phyloP scores from a whole-genome alignment of 2,888 invertebrate genomes.

The Laspeyria flexula region DNA sequence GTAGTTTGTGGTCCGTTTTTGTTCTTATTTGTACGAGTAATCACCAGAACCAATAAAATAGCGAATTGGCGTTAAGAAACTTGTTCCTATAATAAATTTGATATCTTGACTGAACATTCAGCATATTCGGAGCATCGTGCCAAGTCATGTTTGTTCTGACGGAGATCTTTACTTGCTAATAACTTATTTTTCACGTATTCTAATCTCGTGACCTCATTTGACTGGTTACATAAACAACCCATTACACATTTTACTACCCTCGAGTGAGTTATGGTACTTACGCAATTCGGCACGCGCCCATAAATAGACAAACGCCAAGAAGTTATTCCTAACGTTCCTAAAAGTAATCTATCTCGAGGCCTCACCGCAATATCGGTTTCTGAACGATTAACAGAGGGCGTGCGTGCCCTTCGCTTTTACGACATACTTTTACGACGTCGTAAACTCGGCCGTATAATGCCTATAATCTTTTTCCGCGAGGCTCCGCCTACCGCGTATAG shows the following conservation, averaged over 20 bases:
- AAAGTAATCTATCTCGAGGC: slow-evolving; percentile 83
- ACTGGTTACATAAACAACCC: slow-evolving; percentile 51
- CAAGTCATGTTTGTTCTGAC: slow-evolving; percentile 30
- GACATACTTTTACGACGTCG: slow-evolving; percentile 84
- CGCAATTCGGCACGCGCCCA: slow-evolving; percentile 66
- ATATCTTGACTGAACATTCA: slow-evolving; percentile 15
- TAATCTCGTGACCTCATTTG: slow-evolving; percentile 43
- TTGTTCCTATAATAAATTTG: slow-evolving; percentile 11
- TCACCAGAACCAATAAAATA: slow-evolving; percentile 23
- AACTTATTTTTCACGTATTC: slow-evolving; percentile 46
- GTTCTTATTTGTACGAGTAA: slow-evolving; percentile 35
- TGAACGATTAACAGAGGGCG: slow-evolving; percentile 86
- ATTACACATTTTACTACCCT: slow-evolving; percentile 51
- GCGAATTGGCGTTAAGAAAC: slow-evolving; percentile 16
- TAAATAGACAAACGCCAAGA: slow-evolving; percentile 81
- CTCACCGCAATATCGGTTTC: slow-evolving; percentile 85
- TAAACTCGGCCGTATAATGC: slow-evolving; percentile 81
- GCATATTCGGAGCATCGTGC: slow-evolving; percentile 20
- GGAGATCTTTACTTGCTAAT: slow-evolving; percentile 24
- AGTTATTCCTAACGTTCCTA: slow-evolving; percentile 78
- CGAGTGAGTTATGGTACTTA: slow-evolving; percentile 53
- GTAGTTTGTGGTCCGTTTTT: slow-evolving; percentile 51
- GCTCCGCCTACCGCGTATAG: slow-evolving; percentile 64
- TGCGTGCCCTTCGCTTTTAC: slow-evolving; percentile 84
- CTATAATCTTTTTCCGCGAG: slow-evolving; percentile 82